Evolutionary conservation across 1,140 invertebrate genomes (phyloP).

Genomic region (Agrilus planipennis): DNA sequence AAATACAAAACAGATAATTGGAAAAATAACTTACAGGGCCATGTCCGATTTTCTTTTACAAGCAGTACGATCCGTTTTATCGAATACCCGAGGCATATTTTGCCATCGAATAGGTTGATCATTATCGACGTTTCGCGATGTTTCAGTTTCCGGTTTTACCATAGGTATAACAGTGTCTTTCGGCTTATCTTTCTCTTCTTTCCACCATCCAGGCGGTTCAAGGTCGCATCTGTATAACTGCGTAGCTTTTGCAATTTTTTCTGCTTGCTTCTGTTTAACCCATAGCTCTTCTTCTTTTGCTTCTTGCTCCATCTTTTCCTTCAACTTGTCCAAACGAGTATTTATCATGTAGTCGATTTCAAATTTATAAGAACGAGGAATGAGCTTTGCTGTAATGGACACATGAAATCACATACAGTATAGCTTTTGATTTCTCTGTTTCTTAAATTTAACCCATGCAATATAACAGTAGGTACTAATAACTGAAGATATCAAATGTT

Average conservation of each 20-base stretch:
- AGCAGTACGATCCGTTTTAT: conserved; percentile 17
- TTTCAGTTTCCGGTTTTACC: not conserved
- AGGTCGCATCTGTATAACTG: conserved; percentile 11
- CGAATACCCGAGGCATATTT: conserved; percentile 19
- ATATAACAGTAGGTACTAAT: not conserved
- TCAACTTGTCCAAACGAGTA: conserved; percentile 29
- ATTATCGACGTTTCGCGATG: not conserved
- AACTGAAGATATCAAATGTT: no score
- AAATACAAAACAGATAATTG: conserved; percentile 1
- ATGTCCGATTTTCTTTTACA: conserved; percentile 22
- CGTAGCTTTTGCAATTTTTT: conserved; percentile 9
- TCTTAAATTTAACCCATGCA: conserved; percentile 1
- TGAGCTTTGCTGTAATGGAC: conserved; percentile 33
- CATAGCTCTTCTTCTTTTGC: conserved; percentile 12
- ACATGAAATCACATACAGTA: not conserved
- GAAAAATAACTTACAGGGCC: conserved; percentile 17
- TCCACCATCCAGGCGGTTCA: conserved; percentile 19
- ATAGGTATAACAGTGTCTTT: not conserved
- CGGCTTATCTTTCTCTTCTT: no score
- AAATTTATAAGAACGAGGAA: conserved; percentile 38
- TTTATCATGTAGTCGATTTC: conserved; percentile 38
- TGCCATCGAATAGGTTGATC: conserved; percentile 15
- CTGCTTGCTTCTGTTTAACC: conserved; percentile 5
- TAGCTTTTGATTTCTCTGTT: not conserved
- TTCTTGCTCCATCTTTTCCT: conserved; percentile 23